These are phyloP conservation scores for Callipepla californica DNA, from an alignment of 2,113 vertebrate genomes.

Conservation along the genomic window DNA sequence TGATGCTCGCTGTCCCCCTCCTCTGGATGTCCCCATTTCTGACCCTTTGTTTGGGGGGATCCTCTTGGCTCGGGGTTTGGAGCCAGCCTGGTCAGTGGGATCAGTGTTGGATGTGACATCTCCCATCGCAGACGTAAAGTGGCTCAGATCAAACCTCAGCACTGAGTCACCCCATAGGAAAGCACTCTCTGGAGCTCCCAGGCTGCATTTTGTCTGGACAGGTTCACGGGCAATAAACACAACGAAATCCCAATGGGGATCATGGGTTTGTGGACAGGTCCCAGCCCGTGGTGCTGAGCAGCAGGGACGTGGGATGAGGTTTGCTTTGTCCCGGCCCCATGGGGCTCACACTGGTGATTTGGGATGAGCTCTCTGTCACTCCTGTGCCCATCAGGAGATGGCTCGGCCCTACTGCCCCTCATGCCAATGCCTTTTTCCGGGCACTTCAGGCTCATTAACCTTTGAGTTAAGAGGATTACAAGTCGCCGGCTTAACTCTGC, in stretches of 20 bases:
- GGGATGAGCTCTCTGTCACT: neutral
- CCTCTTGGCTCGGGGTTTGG: neutral
- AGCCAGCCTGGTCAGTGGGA: neutral
- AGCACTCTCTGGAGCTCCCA: neutral
- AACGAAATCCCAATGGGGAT: neutral
- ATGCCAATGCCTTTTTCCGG: neutral
- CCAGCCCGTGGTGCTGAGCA: neutral
- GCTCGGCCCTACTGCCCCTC: neutral
- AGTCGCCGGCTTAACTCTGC: constrained; percentile 31
- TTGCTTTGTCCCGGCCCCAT: fast-evolving
- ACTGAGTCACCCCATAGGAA: neutral
- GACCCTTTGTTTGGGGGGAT: neutral
- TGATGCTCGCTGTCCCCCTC: neutral
- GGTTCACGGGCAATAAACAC: neutral
- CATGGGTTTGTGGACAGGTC: neutral
- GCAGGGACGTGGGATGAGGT: fast-evolving
- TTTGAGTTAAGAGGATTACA: constrained; percentile 64
- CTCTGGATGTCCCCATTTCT: fast-evolving
- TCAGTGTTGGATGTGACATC: fast-evolving
- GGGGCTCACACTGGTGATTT: fast-evolving
- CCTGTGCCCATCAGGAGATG: neutral
- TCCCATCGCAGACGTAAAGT: fast-evolving
- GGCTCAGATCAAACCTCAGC: neutral
- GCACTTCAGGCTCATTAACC: constrained; percentile 48
- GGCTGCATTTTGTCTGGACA: neutral